Percentiles rank a stretch among this genome's conserved stretches.
phyloP scores from a whole-genome alignment of 2,888 invertebrate species.

The Salpingus planirostris region DNA sequence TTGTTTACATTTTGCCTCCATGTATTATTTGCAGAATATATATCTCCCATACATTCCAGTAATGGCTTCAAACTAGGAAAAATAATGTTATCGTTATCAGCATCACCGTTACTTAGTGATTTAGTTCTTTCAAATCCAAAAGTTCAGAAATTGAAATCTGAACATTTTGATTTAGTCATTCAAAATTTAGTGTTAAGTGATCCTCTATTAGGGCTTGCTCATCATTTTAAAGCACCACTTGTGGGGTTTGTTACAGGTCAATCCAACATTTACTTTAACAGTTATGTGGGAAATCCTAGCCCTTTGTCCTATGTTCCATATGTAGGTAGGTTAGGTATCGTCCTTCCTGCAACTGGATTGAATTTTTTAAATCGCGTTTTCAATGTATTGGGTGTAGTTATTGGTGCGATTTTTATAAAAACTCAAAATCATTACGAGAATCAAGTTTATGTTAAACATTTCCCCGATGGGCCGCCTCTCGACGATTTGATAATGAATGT shows the following conservation, averaged over 20 bases:
- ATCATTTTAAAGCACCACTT: neutral
- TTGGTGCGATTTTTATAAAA: neutral
- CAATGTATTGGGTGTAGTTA: neutral
- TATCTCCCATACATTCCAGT: neutral
- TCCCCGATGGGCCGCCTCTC: neutral
- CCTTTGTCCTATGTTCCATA: neutral
- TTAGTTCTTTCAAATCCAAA: neutral
- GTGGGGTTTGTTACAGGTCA: neutral
- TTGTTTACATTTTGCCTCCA: neutral
- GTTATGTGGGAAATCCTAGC: neutral
- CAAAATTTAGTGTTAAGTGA: neutral
- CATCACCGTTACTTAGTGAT: conserved; percentile 34
- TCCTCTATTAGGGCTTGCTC: neutral
- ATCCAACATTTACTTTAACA: neutral
- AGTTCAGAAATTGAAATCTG: neutral
- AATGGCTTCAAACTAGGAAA: neutral
- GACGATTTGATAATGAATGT: neutral
- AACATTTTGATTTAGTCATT: conserved; percentile 1
- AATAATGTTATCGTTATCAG: neutral
- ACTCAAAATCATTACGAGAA: conserved; percentile 29
- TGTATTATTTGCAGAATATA: neutral
- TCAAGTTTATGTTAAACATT: neutral
- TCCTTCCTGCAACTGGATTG: neutral
- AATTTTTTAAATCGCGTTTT: neutral
- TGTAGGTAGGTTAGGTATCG: too few species aligned